These are phyloP conservation scores for Vidua chalybeata DNA, from an alignment of 2,113 vertebrate genomes.

Conservation along the genomic window DNA sequence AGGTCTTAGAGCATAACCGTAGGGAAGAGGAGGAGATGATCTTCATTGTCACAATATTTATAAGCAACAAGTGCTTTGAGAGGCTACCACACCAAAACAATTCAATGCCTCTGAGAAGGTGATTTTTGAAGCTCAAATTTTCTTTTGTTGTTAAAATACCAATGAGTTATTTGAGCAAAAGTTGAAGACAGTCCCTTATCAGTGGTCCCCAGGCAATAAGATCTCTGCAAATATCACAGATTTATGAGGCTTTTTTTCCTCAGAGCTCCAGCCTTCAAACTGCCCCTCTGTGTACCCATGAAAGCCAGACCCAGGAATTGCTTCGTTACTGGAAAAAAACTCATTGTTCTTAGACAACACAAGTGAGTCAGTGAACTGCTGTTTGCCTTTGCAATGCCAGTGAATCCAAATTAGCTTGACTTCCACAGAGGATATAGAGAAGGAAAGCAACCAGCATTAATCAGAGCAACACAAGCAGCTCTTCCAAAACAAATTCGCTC, in stretches of 20 bases:
- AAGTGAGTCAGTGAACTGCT: conserved; percentile 20
- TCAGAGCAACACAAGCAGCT: background rate
- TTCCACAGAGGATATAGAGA: background rate
- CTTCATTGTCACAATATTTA: background rate
- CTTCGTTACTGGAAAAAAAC: background rate
- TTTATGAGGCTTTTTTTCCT: background rate
- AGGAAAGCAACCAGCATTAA: background rate
- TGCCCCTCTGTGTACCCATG: background rate
- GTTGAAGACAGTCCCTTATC: background rate
- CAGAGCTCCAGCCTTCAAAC: background rate
- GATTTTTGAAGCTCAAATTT: background rate
- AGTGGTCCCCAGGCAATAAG: background rate
- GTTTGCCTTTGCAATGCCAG: background rate
- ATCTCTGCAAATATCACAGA: background rate
- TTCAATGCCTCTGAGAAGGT: background rate
- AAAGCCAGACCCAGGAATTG: background rate
- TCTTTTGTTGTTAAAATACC: background rate
- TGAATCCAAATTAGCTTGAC: conserved; percentile 19
- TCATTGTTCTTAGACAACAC: background rate
- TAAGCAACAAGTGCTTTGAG: background rate
- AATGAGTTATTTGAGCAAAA: background rate
- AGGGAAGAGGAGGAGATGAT: background rate
- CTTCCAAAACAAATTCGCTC: conserved; percentile 18
- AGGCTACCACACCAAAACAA: background rate
- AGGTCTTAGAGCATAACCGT: background rate